phyloP scores from a whole-genome alignment of 1,140 invertebrate species.

The Apocrypta bakeri region DNA sequence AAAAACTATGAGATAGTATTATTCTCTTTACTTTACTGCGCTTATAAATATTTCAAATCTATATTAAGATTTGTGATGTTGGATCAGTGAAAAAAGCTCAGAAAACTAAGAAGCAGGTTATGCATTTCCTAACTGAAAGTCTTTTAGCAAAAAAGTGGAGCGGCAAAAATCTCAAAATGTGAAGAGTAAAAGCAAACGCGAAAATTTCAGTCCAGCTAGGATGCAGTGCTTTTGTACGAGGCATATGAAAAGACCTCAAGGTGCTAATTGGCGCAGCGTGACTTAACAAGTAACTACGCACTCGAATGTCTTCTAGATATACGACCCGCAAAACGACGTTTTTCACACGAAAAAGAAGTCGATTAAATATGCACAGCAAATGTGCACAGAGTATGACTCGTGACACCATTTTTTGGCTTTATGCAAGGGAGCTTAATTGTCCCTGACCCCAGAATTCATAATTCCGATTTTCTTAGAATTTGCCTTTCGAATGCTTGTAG shows the following conservation, averaged over 20 bases:
- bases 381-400: not conserved
- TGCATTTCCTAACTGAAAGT: not conserved
- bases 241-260: not conserved
- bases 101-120: too few relatives aligned
- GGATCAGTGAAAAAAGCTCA: too few relatives aligned
- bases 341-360: not conserved
- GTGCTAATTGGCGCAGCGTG: not conserved
- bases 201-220: not conserved
- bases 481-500: not conserved
- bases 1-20: too few relatives aligned
- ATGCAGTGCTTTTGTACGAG: not conserved
- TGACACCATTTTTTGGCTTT: not conserved
- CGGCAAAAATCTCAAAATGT: not conserved
- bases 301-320: not conserved
- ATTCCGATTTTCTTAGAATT: not conserved
- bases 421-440: not conserved
- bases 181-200: not conserved
- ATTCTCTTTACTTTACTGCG: too few relatives aligned
- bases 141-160: not conserved
- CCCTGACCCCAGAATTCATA: not conserved
- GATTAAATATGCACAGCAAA: too few relatives aligned
- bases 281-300: not conserved
- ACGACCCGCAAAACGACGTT: not conserved
- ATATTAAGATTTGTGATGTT: too few relatives aligned
- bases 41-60: too few relatives aligned